Base-by-base conservation (phyloP, 2,888 invertebrate species). In the Cacoxenus indagator region DNA sequence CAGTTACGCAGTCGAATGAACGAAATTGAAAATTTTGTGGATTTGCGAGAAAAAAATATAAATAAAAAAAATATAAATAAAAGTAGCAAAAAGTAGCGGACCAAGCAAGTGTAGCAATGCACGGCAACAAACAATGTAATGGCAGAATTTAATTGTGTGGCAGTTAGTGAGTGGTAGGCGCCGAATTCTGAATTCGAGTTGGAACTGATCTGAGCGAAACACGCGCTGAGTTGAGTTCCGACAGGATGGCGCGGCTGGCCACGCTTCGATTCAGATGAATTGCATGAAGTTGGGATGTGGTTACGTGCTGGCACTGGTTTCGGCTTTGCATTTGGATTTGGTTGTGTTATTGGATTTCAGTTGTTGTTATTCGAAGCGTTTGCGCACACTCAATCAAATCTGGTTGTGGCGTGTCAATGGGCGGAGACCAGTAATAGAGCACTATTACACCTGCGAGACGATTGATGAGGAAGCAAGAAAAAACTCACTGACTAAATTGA, bases 71-170 rank as follows among this genome's bases (percentile, higher is more conserved):
- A 55, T 24, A 2, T 27, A 55, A 55, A 27, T n/a, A 24, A 55
- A 55, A 55, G 1, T 11, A 55, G 27, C 59, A 27, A 48, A 24
- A 59, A 59, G 17, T 6, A 48, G 19, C 45, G 19, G 8, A 19
- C 9, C n/a, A 51, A 22, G 19, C 4, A 24, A 54, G 37, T 9
- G 59, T 19, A 37, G 59, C 37, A 22, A 11, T 19, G 11, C 9
- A 61, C 19, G 19, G n/a, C n/a, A n/a, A 31, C 26, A 61, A 61
- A 61, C 59, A 61, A 37, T 61, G 31, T 61, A 61, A 61, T 61
- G 31, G 59, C 59, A 4, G 19, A 61, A 37, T n/a, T n/a, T n/a
- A n/a, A 55, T 19, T 61, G 59, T 19, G 59, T 19, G 59, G 31
- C 59, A 37, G 59, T 31, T 19, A 17, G 59, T 51, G 19, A 9